Percentiles rank a stretch among this genome's conserved stretches.
Evolutionary conservation across 2,797 vertebrate genomes (phyloP).

Genomic region (Taenioides sp.): DNA sequence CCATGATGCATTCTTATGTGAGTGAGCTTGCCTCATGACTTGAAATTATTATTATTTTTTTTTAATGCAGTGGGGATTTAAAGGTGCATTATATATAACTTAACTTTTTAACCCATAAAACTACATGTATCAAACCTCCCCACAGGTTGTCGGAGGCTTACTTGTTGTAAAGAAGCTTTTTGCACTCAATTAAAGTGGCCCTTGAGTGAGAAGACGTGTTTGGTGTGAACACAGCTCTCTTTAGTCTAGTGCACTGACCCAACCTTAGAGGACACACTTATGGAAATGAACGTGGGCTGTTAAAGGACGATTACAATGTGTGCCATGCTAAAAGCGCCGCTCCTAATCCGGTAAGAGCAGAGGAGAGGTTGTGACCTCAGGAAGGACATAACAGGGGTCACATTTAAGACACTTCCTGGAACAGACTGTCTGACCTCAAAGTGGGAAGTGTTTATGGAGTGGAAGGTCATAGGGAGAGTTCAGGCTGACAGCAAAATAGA

Average conservation of each 20-base stretch:
- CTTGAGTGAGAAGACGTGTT: constrained; percentile 34
- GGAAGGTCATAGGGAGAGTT: background rate
- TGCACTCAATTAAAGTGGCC: constrained; percentile 34
- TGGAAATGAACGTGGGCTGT: constrained; percentile 22
- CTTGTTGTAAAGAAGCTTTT: constrained; percentile 27
- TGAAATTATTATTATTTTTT: too few relatives aligned
- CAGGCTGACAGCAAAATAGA: background rate
- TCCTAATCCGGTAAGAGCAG: constrained; percentile 30
- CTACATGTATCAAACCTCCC: background rate
- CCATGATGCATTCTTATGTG: too few relatives aligned
- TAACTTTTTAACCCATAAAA: background rate
- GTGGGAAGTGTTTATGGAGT: background rate
- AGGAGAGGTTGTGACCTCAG: constrained; percentile 19
- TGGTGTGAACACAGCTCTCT: constrained; percentile 17
- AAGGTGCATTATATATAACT: too few relatives aligned
- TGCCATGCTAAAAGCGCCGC: constrained; percentile 20
- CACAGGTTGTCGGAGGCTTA: background rate
- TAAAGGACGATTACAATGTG: constrained; percentile 32
- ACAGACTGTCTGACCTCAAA: constrained; percentile 1
- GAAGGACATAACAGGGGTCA: constrained; percentile 12
- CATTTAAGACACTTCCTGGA: constrained; percentile 11
- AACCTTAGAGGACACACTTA: constrained; percentile 14
- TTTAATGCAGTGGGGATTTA: too few relatives aligned
- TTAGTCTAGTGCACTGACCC: constrained; percentile 13
- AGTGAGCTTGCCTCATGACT: too few relatives aligned